phyloP scores from a whole-genome alignment of 30 jellyfish, hydroid and myxozoan genomes.

The Catostylus mosaicus region DNA sequence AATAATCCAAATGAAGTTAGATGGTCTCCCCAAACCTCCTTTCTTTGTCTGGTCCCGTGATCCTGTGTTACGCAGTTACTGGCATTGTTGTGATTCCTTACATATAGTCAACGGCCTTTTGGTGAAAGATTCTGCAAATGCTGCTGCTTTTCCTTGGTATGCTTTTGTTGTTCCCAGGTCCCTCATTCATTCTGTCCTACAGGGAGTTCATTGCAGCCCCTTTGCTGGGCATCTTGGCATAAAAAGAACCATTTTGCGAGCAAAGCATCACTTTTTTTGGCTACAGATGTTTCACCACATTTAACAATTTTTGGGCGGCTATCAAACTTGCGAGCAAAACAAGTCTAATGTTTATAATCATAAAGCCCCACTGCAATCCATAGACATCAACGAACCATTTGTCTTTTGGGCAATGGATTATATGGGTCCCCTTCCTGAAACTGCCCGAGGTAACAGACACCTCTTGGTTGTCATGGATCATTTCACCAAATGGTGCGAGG shows the following conservation, averaged over 20 bases:
- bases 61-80: conserved; percentile 24
- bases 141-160: neutral
- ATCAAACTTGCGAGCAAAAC: conserved; percentile 13
- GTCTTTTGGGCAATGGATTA: conserved; percentile 59
- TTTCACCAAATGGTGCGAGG: no score
- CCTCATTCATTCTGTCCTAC: conserved; percentile 9
- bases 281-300: conserved; percentile 3
- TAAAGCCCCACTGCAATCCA: conserved; percentile 35
- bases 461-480: conserved; percentile 46
- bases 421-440: conserved; percentile 56
- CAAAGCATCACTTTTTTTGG: conserved; percentile 5
- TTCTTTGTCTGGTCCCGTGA: conserved; percentile 41
- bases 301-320: neutral
- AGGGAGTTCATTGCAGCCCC: conserved; percentile 23
- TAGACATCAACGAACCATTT: conserved; percentile 30
- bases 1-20: conserved; percentile 20
- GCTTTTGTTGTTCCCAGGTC: conserved; percentile 1
- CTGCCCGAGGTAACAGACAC: conserved; percentile 58
- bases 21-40: conserved; percentile 44
- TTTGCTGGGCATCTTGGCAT: conserved; percentile 33
- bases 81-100: conserved; percentile 49
- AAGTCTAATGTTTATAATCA: neutral
- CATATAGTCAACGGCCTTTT: conserved; percentile 23
- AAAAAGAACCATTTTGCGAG: conserved; percentile 8
- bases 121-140: conserved; percentile 6